Conservation (phyloP, 2,113 vertebrate genomes). For the Scortum barcoo region DNA sequence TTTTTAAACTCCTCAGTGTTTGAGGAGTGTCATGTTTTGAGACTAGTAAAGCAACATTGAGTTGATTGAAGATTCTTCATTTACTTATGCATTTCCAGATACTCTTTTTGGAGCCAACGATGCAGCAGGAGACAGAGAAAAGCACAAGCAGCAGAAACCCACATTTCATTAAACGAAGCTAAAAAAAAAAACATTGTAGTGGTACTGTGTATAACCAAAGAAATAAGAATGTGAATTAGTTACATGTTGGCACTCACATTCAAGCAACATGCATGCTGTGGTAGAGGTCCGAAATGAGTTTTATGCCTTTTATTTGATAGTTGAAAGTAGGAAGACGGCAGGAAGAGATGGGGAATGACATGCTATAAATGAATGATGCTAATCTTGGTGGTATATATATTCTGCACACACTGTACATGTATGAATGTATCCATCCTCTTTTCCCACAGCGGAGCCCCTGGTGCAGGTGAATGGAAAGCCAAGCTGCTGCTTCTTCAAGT, state of each 20-base stretch:
- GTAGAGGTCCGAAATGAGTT: neutral
- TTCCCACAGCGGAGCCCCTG: slow-evolving; percentile 90
- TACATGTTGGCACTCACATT: neutral
- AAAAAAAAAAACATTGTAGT: too few species aligned
- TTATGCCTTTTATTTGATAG: neutral
- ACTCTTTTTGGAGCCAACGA: neutral
- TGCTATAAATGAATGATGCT: neutral
- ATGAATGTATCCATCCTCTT: slow-evolving; percentile 58
- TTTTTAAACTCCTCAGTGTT: neutral
- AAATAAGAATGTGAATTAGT: neutral
- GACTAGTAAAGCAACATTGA: neutral
- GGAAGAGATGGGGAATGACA: neutral
- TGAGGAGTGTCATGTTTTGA: neutral
- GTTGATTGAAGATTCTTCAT: neutral
- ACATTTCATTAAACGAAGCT: neutral
- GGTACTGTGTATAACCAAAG: neutral
- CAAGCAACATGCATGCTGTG: neutral
- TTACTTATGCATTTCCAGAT: neutral
- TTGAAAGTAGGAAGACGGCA: neutral
- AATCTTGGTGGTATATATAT: neutral
- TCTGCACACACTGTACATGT: neutral
- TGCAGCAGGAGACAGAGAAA: neutral
- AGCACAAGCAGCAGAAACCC: neutral
- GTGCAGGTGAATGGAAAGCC: slow-evolving; percentile 97
- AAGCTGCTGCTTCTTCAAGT: slow-evolving; percentile 98